These are phyloP conservation scores for Prosapia bicincta DNA, from an alignment of 2,888 invertebrate genomes.

Conservation along the genomic window DNA sequence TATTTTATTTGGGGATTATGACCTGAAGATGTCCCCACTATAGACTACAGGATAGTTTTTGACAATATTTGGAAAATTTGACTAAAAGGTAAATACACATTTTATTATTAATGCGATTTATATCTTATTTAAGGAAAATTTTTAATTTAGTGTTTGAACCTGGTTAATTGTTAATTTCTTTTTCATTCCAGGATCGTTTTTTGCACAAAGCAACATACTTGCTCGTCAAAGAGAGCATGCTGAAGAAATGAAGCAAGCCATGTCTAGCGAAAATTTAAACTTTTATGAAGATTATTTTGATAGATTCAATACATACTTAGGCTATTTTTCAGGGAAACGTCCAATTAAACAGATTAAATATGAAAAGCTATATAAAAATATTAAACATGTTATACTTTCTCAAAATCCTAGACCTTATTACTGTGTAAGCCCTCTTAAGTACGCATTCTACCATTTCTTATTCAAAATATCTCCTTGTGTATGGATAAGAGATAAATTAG, in stretches of 20 bases:
- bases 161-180: no score
- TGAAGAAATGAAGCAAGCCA: conserved; percentile 59
- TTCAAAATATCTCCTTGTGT: conserved; percentile 57
- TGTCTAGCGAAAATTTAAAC: conserved; percentile 58
- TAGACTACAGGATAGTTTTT: no score
- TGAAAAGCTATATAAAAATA: conserved; percentile 54
- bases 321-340: not conserved
- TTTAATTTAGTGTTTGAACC: no score
- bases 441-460: conserved; percentile 61
- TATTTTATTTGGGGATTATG: no score
- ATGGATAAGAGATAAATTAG: conserved; percentile 55
- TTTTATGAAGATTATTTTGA: conserved; percentile 61
- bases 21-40: no score
- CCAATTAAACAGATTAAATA: conserved; percentile 48
- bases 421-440: conserved; percentile 66
- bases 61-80: no score
- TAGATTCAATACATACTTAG: not conserved
- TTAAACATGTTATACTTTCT: conserved; percentile 60
- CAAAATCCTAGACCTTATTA: conserved; percentile 59
- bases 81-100: no score
- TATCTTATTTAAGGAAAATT: no score
- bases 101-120: no score
- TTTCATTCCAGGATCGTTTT: conserved; percentile 60
- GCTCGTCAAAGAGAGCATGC: conserved; percentile 58
- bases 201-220: conserved; percentile 64